A percentile compares a stretch with the other conserved stretches of the same genome.
These are phyloP conservation scores for Passerina amoena DNA, from an alignment of 2,113 vertebrate genomes.

Conservation along the genomic window DNA sequence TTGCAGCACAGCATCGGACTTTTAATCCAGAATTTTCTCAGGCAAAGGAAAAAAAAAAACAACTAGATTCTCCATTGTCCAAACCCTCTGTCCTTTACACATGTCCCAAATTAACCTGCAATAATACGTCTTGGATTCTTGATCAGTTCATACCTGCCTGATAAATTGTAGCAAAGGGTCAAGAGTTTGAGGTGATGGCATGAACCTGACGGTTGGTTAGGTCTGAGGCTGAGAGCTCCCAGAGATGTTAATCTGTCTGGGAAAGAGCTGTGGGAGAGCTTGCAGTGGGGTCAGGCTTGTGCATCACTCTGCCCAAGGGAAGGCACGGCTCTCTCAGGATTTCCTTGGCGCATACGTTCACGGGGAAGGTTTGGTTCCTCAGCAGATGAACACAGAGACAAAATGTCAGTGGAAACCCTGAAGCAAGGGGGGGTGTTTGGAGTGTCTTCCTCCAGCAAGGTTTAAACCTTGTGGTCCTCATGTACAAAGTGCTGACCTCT, in stretches of 20 bases:
- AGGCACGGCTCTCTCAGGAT: not conserved
- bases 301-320: not conserved
- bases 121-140: not conserved
- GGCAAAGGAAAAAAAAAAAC: not conserved
- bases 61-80: not conserved
- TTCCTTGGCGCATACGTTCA: rapidly evolving
- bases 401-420: not conserved
- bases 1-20: not conserved
- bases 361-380: not conserved
- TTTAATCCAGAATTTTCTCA: not conserved
- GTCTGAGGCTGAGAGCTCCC: not conserved
- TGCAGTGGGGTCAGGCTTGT: not conserved
- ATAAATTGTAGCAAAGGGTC: not conserved
- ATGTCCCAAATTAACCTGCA: not conserved
- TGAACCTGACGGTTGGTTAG: not conserved
- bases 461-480: not conserved
- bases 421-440: rapidly evolving
- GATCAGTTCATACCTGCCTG: not conserved
- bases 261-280: not conserved
- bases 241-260: not conserved
- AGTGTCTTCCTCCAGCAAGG: not conserved
- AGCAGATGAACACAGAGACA: not conserved
- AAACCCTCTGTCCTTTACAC: not conserved
- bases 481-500: not conserved
- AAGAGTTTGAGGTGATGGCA: not conserved